Base-by-base conservation (phyloP, 2,888 invertebrate genomes). In the Melanotus villosus region DNA sequence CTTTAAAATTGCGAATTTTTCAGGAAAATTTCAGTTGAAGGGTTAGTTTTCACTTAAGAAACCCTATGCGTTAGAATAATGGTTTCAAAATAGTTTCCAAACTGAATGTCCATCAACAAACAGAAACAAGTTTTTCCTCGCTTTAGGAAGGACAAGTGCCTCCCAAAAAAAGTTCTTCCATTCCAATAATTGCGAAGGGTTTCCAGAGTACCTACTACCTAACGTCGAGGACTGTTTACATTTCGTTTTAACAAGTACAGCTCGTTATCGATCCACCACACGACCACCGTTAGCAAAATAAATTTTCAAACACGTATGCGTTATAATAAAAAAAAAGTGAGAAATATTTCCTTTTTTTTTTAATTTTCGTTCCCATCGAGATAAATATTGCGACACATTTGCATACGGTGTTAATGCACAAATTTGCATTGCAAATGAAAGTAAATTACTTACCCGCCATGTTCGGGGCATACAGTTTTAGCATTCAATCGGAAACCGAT, bases 401-500 rank as follows among this genome's bases (percentile, higher is more conserved):
- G 56, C 62, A 45, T 43, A 36, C 32, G 12, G 26, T 45, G 43
- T 62, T 67, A 64, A 59, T 64, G 59, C 59, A 54, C 50, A 58
- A 68, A 68, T 68, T 59, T 64, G 43, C 26, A 64, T 64, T 64
- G 64, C 64, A 64, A 68, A 68, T 68, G 43, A 38, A 16, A 38
- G 43, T 60, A 52, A 75, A 63, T 66, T 63, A 66, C 76, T 77
- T 74, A 80, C 76, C 73, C 72, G 30, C 69, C 70, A 16, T 71
- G 65, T 68, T 72, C 72, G 36, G 80, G 79, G 65, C 81, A 82
- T 6, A 81, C 74, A 59, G 75, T 76, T 65, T 77, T 77, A 36
- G 78, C 81, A 67, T 81, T 82, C 64, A 82, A 74, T 77, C 81
- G 77, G 76, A 79, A 82, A 62, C 75, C 78, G 70, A 75, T 72